Conservation (phyloP, 2,113 vertebrate genomes). For the Amphiprion ocellaris region DNA sequence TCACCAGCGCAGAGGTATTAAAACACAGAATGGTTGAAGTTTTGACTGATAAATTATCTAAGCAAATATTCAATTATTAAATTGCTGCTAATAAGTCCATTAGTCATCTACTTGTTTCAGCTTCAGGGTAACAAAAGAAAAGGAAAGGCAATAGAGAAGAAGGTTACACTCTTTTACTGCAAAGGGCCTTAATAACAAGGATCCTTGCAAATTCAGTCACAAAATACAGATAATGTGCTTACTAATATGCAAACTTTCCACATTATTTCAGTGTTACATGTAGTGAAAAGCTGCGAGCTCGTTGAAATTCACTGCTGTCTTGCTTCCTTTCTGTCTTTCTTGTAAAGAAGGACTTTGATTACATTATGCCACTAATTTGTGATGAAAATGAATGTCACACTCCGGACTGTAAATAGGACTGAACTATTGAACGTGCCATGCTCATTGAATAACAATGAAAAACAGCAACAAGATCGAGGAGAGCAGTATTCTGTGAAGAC, state of each 20-base stretch:
- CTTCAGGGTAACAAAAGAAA: neutral
- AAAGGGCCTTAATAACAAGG: neutral
- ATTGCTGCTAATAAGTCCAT: neutral
- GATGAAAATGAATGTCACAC: slow-evolving; percentile 29
- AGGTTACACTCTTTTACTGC: neutral
- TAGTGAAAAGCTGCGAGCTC: neutral
- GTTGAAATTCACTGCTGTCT: neutral
- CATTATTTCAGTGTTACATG: neutral
- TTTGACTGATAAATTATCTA: slow-evolving; percentile 4
- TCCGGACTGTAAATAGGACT: slow-evolving; percentile 27
- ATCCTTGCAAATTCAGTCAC: neutral
- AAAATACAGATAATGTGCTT: neutral
- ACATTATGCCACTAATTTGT: slow-evolving; percentile 26
- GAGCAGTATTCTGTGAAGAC: slow-evolving; percentile 47
- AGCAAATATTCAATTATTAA: neutral
- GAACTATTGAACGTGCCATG: slow-evolving; percentile 3
- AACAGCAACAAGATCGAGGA: slow-evolving; percentile 22
- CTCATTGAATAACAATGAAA: slow-evolving; percentile 10
- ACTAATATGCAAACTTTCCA: neutral
- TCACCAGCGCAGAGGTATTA: neutral
- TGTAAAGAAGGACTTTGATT: slow-evolving; percentile 19
- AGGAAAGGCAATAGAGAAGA: neutral
- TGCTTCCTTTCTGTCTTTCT: slow-evolving; percentile 16
- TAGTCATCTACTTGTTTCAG: neutral
- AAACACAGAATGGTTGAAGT: neutral